These are phyloP conservation scores for Trichopria drosophilae DNA, from an alignment of 2,888 invertebrate genomes.

Conservation along the genomic window DNA sequence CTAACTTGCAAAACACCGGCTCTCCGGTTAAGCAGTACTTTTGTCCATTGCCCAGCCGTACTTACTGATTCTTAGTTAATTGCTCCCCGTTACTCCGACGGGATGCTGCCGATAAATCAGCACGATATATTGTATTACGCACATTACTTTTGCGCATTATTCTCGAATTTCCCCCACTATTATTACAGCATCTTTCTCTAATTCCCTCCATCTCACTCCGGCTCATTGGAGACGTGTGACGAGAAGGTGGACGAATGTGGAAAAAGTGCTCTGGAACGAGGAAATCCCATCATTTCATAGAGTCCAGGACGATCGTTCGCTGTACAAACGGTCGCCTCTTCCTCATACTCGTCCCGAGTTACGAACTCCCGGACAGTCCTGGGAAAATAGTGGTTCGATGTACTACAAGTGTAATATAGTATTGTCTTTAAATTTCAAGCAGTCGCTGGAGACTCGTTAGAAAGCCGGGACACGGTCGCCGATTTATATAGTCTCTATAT, in stretches of 20 bases:
- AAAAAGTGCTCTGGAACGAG: conserved; percentile 40
- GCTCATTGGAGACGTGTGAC: conserved; percentile 22
- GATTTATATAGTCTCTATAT: too few species aligned
- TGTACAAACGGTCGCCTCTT: background rate
- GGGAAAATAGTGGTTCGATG: too few species aligned
- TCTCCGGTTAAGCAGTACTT: conserved; percentile 27
- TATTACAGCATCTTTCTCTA: conserved; percentile 1
- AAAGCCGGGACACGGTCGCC: too few species aligned
- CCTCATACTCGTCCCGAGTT: background rate
- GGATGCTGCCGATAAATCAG: conserved; percentile 36
- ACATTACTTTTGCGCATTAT: conserved; percentile 35
- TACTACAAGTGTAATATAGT: too few species aligned
- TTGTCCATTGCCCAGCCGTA: conserved; percentile 24
- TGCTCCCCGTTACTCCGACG: conserved; percentile 36
- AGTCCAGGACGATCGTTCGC: conserved; percentile 19
- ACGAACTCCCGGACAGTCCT: too few species aligned
- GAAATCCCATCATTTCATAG: conserved; percentile 38
- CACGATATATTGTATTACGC: conserved; percentile 37
- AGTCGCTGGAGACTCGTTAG: too few species aligned
- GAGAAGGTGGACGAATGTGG: conserved; percentile 8
- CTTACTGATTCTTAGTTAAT: conserved; percentile 35
- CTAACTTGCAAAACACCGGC: conserved; percentile 29
- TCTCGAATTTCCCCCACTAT: too few species aligned
- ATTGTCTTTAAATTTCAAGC: too few species aligned
- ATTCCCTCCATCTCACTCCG: conserved; percentile 21